Evolutionary conservation across 1,140 invertebrate species (phyloP), one percentile per base, ranked within the genome.

Genomic region (Macrostomum lignano): DNA sequence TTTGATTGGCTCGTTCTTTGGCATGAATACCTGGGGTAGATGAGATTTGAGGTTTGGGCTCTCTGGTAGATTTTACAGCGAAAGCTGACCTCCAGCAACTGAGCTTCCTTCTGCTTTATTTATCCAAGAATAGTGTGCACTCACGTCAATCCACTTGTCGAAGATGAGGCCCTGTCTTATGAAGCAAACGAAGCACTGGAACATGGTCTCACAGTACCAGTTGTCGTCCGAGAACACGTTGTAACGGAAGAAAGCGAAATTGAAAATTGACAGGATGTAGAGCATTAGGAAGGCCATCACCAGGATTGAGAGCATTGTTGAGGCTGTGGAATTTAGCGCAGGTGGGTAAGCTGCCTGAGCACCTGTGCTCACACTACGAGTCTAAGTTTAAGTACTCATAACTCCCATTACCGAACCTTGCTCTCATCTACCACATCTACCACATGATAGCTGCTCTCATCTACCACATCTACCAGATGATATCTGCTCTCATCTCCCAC

Each of bases 41-140:
- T n/a, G n/a, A n/a, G n/a, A n/a, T n/a, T n/a, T n/a, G n/a, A n/a
- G n/a, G n/a, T n/a, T n/a, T n/a, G n/a, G n/a, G n/a, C n/a, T n/a
- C n/a, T n/a, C n/a, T n/a, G n/a, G n/a, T n/a, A n/a, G n/a, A n/a
- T n/a, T n/a, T n/a, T n/a, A n/a, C n/a, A n/a, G n/a, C n/a, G n/a
- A n/a, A n/a, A n/a, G n/a, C 26, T 28, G 4, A 28, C 26, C 26
- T 28, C 26, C 26, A 28, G n/a, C n/a, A n/a, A n/a, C n/a, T n/a
- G n/a, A n/a, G n/a, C n/a, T n/a, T n/a, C n/a, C n/a, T n/a, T n/a
- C n/a, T n/a, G n/a, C n/a, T n/a, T n/a, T n/a, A n/a, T n/a, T n/a
- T n/a, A n/a, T n/a, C n/a, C n/a, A n/a, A n/a, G n/a, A n/a, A n/a
- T n/a, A n/a, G n/a, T n/a, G n/a, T n/a, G n/a, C n/a, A 24, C 26